phyloP scores from a whole-genome alignment of 2,113 vertebrate genomes.

The Rhynchopsitta pachyrhyncha region DNA sequence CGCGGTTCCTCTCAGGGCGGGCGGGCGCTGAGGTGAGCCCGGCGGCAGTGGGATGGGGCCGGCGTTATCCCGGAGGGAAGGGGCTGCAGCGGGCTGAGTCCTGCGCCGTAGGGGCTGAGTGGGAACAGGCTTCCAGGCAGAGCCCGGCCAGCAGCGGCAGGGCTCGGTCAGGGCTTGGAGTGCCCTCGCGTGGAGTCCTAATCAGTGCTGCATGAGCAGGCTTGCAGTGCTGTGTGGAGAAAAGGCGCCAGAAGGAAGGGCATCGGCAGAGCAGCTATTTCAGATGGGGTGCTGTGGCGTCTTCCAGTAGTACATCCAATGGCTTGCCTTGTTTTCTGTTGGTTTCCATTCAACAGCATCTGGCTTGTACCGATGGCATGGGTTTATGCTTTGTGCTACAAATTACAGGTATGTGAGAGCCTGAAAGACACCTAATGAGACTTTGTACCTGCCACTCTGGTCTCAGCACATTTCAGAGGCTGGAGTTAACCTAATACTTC shows the following conservation, averaged over 20 bases:
- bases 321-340: background rate
- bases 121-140: background rate
- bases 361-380: accelerated
- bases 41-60: too few relatives aligned
- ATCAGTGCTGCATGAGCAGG: too few relatives aligned
- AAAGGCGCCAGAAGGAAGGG: background rate
- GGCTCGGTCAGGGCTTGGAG: too few relatives aligned
- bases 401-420: background rate
- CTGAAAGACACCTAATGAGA: accelerated
- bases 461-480: background rate
- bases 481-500: accelerated
- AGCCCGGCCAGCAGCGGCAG: background rate
- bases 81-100: too few relatives aligned
- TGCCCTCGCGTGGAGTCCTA: background rate
- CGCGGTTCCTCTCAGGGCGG: background rate
- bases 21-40: too few relatives aligned
- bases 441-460: accelerated
- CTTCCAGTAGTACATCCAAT: accelerated
- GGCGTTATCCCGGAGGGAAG: background rate
- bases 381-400: background rate
- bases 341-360: background rate
- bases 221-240: background rate
- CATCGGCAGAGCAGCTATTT: background rate
- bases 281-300: accelerated
- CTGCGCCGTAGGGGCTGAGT: accelerated